These are phyloP conservation scores for Coenobita brevimanus DNA, from an alignment of 1,140 invertebrate species.

Conservation along the genomic window DNA sequence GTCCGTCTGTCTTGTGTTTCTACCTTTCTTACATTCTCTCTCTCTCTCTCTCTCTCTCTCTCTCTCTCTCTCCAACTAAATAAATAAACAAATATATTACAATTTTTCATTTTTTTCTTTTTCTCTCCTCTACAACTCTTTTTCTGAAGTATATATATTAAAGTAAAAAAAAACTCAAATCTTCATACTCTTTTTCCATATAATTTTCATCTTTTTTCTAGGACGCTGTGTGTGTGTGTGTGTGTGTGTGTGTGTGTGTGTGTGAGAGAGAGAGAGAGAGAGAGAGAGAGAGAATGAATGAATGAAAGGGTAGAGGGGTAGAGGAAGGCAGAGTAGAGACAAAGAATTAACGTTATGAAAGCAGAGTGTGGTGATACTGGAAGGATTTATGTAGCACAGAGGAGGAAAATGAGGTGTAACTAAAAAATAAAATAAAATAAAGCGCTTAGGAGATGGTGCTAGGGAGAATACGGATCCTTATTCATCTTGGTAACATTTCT, in stretches of 20 bases:
- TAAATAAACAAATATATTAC: neutral
- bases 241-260: neutral
- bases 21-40: neutral
- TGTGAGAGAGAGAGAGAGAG: neutral
- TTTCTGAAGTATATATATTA: neutral
- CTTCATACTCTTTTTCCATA: neutral
- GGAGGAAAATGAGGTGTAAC: no score
- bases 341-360: no score
- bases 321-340: no score
- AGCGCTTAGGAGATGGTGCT: no score
- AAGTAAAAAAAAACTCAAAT: neutral
- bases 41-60: conserved; percentile 18
- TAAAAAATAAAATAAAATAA: no score
- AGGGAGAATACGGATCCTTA: no score
- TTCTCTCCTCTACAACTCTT: neutral
- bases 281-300: neutral
- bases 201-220: neutral
- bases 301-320: no score
- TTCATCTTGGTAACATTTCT: no score
- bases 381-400: no score
- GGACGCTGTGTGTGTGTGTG: neutral
- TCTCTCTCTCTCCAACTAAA: neutral
- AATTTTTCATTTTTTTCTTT: neutral
- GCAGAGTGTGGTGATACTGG: no score
- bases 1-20: neutral